phyloP scores from a whole-genome alignment of 2,113 vertebrate species.

The Corvus cornix region DNA sequence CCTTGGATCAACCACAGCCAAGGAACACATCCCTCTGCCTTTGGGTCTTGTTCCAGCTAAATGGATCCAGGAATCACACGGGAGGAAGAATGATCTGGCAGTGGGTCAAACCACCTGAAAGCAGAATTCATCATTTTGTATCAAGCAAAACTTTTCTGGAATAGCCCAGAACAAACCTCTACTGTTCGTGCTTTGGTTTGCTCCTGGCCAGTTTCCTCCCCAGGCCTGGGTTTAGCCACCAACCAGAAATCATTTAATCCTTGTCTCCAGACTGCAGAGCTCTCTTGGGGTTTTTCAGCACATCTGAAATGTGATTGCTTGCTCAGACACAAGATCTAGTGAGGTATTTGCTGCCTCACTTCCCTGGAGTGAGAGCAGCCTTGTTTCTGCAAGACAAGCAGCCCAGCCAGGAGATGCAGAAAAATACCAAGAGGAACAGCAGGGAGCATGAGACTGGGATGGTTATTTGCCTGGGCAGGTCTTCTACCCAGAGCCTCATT shows the following conservation, averaged over 20 bases:
- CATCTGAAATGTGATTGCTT: neutral
- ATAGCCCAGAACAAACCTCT: neutral
- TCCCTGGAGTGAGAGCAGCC: neutral
- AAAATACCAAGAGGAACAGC: neutral
- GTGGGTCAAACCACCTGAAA: neutral
- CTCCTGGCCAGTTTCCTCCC: neutral
- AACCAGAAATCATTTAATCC: neutral
- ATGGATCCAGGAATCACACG: neutral
- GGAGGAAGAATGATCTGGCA: neutral
- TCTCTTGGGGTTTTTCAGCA: neutral
- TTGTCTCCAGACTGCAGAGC: neutral
- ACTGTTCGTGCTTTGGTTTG: neutral
- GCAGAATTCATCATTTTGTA: neutral
- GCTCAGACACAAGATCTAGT: neutral
- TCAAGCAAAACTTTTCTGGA: neutral
- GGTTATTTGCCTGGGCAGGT: neutral
- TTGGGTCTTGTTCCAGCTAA: neutral
- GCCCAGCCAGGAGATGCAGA: neutral
- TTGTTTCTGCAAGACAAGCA: constrained; percentile 5
- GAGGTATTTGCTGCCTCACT: neutral
- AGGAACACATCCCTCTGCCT: neutral
- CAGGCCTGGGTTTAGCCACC: neutral
- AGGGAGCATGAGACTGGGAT: neutral
- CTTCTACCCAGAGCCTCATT: neutral
- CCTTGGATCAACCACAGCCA: neutral